Conservation (phyloP, 2,113 vertebrate species). For the Archilochus colubris region DNA sequence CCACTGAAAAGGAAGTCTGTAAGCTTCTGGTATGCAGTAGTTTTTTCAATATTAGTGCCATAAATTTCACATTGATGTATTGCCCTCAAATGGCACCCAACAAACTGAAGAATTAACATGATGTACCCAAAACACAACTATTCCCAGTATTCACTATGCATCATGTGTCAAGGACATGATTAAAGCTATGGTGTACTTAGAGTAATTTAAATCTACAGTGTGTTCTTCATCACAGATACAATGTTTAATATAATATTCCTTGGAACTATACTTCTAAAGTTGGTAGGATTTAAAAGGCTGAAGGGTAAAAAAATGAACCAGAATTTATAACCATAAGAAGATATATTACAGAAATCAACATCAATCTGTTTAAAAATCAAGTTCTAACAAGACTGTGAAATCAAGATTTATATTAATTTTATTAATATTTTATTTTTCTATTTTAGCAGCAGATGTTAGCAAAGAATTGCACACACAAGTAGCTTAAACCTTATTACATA, state of each 20-base stretch:
- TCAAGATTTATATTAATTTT: background rate
- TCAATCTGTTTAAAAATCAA: background rate
- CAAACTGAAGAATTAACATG: background rate
- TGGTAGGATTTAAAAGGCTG: background rate
- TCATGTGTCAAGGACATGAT: background rate
- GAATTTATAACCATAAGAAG: background rate
- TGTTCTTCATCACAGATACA: background rate
- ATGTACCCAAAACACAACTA: background rate
- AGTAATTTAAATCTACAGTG: background rate
- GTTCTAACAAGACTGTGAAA: background rate
- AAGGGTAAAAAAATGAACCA: background rate
- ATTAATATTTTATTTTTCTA: background rate
- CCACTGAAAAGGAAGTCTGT: background rate
- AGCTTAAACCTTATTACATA: background rate
- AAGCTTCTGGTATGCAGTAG: background rate
- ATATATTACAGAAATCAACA: background rate
- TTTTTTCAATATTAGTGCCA: background rate
- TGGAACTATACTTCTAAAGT: background rate
- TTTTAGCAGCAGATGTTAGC: background rate
- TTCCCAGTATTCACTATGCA: background rate
- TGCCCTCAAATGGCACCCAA: rapidly evolving
- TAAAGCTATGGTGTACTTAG: background rate
- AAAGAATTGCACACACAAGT: background rate
- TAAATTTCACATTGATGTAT: background rate
- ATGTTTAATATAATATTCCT: background rate